Conservation (phyloP, 2,113 vertebrate species). For the Calypte anna region DNA sequence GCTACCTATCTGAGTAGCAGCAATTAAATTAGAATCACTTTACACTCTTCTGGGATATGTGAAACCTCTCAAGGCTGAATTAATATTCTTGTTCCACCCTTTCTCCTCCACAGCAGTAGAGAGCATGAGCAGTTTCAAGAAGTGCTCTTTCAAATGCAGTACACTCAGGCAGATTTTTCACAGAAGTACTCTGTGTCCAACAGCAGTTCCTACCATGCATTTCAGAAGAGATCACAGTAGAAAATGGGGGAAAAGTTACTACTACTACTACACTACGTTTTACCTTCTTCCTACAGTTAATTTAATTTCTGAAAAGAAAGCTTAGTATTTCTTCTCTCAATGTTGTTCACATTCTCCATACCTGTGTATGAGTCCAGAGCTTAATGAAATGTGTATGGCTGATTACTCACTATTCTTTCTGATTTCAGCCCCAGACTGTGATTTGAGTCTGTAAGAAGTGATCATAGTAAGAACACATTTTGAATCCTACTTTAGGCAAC, state of each 20-base stretch:
- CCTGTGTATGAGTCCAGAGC: not conserved
- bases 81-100: not conserved
- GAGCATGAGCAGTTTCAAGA: not conserved
- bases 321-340: not conserved
- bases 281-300: not conserved
- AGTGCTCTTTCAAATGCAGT: not conserved
- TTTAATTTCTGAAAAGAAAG: not conserved
- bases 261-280: not conserved
- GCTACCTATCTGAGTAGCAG: not conserved
- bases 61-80: conserved; percentile 9
- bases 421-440: not conserved
- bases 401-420: not conserved
- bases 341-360: not conserved
- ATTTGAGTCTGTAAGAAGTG: not conserved
- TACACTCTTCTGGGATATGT: conserved; percentile 1
- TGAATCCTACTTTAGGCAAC: not conserved
- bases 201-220: not conserved
- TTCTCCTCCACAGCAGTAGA: not conserved
- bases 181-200: not conserved
- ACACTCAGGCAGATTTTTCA: not conserved
- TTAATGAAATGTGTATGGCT: not conserved
- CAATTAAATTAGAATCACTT: conserved; percentile 33
- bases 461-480: not conserved
- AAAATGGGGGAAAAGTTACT: not conserved
- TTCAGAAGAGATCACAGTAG: not conserved